A percentile compares a stretch with the other conserved stretches of the same genome.
Conservation (phyloP, 1,140 invertebrate genomes). For the Diabrotica virgifera region DNA sequence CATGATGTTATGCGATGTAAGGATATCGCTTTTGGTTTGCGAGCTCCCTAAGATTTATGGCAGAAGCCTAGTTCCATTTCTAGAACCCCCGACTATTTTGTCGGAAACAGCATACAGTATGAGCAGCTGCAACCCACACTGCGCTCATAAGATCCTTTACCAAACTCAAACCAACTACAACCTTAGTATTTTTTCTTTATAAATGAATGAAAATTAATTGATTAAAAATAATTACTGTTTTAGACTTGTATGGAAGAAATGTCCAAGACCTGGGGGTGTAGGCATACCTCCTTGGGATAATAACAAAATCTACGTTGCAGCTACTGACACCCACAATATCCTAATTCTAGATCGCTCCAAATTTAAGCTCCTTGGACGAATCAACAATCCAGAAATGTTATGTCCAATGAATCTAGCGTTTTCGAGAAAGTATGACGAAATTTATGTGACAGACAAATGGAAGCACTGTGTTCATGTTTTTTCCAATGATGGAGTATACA, state of each 20-base stretch:
- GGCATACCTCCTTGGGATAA: slow-evolving; percentile 57
- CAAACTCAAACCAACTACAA: too few relatives aligned
- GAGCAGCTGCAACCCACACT: too few relatives aligned
- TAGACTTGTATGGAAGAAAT: slow-evolving; percentile 54
- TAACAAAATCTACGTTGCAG: slow-evolving; percentile 56
- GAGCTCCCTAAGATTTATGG: too few relatives aligned
- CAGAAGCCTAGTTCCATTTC: too few relatives aligned
- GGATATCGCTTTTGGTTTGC: too few relatives aligned
- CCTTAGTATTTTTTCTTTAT: too few relatives aligned
- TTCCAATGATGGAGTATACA: slow-evolving; percentile 58
- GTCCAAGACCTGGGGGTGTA: slow-evolving; percentile 57
- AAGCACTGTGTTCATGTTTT: slow-evolving; percentile 76
- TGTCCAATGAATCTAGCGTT: slow-evolving; percentile 68
- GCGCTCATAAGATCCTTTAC: too few relatives aligned
- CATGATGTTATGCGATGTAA: too few relatives aligned
- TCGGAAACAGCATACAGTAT: too few relatives aligned
- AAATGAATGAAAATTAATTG: too few relatives aligned
- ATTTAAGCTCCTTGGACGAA: slow-evolving; percentile 51
- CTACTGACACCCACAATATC: slow-evolving; percentile 34
- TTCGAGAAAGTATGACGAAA: slow-evolving; percentile 56
- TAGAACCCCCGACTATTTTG: too few relatives aligned
- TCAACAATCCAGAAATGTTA: slow-evolving; percentile 58
- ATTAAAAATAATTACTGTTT: background rate
- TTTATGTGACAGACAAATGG: slow-evolving; percentile 69
- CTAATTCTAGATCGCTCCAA: slow-evolving; percentile 53